Conservation (phyloP, 2,113 vertebrate species). For the Cardinalis cardinalis region DNA sequence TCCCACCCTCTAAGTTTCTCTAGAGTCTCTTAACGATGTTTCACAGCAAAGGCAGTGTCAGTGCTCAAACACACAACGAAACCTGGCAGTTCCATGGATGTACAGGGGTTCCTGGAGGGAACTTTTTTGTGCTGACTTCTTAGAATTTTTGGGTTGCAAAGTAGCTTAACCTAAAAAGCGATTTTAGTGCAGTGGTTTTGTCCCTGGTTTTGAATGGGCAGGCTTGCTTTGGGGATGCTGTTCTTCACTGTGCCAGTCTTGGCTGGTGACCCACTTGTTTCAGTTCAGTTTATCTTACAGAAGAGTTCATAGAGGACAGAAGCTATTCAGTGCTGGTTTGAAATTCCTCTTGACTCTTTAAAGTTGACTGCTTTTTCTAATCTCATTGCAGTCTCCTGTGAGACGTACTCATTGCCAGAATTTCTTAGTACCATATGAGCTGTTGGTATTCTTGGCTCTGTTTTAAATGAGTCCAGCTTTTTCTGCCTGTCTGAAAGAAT, state of each 20-base stretch:
- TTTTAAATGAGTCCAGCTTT: slow-evolving; percentile 50
- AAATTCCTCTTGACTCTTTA: slow-evolving; percentile 45
- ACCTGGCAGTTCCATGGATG: neutral
- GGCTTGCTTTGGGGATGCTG: neutral
- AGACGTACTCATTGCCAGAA: slow-evolving; percentile 20
- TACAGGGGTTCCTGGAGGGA: neutral
- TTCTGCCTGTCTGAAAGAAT: slow-evolving; percentile 47
- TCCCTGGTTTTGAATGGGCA: neutral
- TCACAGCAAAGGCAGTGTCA: neutral
- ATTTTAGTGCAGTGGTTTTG: neutral
- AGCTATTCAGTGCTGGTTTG: slow-evolving; percentile 27
- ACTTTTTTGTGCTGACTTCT: neutral
- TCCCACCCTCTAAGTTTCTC: neutral
- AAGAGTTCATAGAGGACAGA: neutral
- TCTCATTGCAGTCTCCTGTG: slow-evolving; percentile 35
- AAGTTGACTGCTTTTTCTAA: slow-evolving; percentile 55
- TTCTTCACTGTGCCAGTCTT: neutral
- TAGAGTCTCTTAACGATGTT: neutral
- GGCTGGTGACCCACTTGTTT: neutral
- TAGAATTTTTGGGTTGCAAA: neutral
- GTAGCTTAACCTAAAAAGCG: neutral
- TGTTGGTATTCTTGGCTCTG: slow-evolving; percentile 46
- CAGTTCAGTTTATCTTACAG: neutral
- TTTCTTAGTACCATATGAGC: slow-evolving; percentile 47
- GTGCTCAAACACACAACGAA: neutral